Evolutionary conservation across 2,888 invertebrate species (phyloP).

Genomic region (Cheilosia soror): DNA sequence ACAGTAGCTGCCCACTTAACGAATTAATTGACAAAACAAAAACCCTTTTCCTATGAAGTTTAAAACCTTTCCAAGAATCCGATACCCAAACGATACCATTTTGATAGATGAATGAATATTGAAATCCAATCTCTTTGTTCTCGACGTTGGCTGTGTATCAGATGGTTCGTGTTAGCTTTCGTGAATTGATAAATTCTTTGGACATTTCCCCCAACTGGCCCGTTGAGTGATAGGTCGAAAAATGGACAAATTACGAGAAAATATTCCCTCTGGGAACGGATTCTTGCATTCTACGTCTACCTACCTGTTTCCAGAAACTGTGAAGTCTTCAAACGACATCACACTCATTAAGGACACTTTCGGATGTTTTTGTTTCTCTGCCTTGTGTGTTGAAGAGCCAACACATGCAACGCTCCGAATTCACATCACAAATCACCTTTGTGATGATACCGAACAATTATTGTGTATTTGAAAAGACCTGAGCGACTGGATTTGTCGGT

Average conservation of each 20-base stretch:
- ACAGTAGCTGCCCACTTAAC: constrained; percentile 70
- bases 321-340: constrained; percentile 73
- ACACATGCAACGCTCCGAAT: constrained; percentile 65
- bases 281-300: constrained; percentile 4
- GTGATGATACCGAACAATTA: constrained; percentile 75
- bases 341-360: constrained; percentile 75
- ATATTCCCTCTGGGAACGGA: constrained; percentile 49
- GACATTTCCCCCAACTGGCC: constrained; percentile 12
- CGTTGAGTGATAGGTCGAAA: constrained; percentile 55
- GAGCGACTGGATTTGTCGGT: constrained; percentile 27
- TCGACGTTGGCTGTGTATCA: constrained; percentile 23
- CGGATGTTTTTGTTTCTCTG: constrained; percentile 43
- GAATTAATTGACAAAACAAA: constrained; percentile 71
- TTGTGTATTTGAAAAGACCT: constrained; percentile 26
- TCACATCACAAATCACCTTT: constrained; percentile 62
- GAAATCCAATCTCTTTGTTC: constrained; percentile 58
- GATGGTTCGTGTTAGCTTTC: constrained; percentile 59
- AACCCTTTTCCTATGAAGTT: constrained; percentile 62
- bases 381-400: constrained; percentile 19
- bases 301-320: constrained; percentile 68
- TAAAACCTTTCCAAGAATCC: constrained; percentile 63
- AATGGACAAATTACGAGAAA: constrained; percentile 65
- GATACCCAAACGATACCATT: constrained; percentile 56
- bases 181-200: constrained; percentile 62
- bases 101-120: constrained; percentile 72